A percentile compares a stretch with the other conserved stretches of the same genome.
Conservation (phyloP, 35 echinoderm and acorn worm genomes). For the Heliocidaris tuberculata region DNA sequence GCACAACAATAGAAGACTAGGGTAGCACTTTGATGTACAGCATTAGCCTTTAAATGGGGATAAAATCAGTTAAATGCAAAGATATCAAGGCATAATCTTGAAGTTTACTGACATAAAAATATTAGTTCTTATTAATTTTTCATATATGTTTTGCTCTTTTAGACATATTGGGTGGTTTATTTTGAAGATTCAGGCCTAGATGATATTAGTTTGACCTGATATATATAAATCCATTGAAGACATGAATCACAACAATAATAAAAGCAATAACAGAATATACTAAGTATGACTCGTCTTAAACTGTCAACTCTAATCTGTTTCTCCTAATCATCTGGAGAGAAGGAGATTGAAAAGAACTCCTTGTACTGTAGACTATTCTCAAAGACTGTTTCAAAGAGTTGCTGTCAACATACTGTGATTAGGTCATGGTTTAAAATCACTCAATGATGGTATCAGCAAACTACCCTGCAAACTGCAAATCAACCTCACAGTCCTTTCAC, state of each 20-base stretch:
- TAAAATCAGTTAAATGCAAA: too few species aligned
- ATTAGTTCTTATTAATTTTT: too few species aligned
- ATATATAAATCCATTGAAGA: not conserved
- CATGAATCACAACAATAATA: not conserved
- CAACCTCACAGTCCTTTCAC: not conserved
- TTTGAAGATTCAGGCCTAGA: not conserved
- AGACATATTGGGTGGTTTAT: not conserved
- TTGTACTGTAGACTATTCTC: not conserved
- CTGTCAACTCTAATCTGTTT: not conserved
- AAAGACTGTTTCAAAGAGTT: not conserved
- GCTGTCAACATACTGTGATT: not conserved
- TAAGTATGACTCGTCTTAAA: not conserved
- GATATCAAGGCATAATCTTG: too few species aligned
- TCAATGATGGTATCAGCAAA: not conserved
- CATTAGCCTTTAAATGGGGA: too few species aligned
- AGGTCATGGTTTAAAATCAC: not conserved
- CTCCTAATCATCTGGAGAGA: not conserved
- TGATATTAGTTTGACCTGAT: not conserved
- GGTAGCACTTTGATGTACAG: too few species aligned
- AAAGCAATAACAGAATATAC: not conserved
- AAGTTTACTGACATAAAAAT: too few species aligned
- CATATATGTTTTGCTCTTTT: too few species aligned
- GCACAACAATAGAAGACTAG: too few species aligned
- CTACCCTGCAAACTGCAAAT: not conserved
- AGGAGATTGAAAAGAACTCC: too few species aligned